Base-by-base conservation (phyloP, 2,113 vertebrate species). In the Scolopax mira region DNA sequence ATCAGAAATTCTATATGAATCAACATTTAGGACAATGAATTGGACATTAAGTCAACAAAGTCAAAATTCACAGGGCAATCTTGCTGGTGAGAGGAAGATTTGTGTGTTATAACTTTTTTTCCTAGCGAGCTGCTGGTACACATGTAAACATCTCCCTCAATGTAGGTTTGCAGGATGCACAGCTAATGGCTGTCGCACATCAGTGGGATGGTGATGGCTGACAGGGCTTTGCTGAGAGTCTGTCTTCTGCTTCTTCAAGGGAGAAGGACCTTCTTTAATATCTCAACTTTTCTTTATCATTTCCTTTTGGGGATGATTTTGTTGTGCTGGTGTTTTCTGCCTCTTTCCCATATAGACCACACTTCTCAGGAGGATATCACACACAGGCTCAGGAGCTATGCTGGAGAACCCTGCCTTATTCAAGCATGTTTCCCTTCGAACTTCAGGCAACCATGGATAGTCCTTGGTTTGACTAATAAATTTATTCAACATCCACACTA, bases 181-280 rank as follows among this genome's bases (percentile, higher is more conserved):
- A 13, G 8, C 27, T 41, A 42, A 39, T 1, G 12, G 35, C 30
- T 44, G 18, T 9, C 8, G 2, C 60, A 7, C 58, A 31, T n/a
- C 65, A 72, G 58, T 0, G 0, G 42, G 51, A 48, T 8, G 55
- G 48, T 41, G 67, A 23, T 0, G 4, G 65, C 46, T 49, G 48
- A 13, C 39, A 57, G 23, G n/a, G n/a, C 48, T n/a, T 74, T 27
- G 6, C 44, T 48, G 37, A 23, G 27, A 65, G 44, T 30, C 44
- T 27, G 13, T 37, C 39, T 64, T 64, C 55, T 8, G 3, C 31
- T 37, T 85, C 74, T 84, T 69, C 31, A 60, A 10, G 39, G 51
- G 4, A 70, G 57, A 60, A 75, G 11, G n/a, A 44, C 27, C 51
- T 24, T 24, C 51, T 71, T 70, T 35, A 18, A 8, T 23, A 8